Conservation (phyloP, 2,113 vertebrate genomes). For the Axis porcinus region DNA sequence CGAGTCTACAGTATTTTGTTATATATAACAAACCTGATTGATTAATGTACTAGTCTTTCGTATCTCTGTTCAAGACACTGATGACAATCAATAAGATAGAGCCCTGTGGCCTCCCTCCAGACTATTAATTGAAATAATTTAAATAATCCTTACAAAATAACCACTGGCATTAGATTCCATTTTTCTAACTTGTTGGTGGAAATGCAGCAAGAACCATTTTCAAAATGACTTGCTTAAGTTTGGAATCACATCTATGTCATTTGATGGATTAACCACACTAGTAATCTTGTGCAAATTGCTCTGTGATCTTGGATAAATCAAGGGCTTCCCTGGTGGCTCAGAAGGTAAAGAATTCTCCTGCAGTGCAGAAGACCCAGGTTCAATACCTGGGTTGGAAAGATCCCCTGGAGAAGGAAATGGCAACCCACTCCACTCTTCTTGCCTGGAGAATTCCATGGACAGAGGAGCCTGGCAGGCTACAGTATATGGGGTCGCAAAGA, state of each 20-base stretch:
- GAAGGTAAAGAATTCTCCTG: not conserved
- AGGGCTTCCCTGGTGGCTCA: not conserved
- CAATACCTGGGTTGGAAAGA: not conserved
- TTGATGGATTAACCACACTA: not conserved
- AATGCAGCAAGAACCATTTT: not conserved
- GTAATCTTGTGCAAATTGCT: not conserved
- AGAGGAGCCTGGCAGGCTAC: not conserved
- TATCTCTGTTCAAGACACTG: not conserved
- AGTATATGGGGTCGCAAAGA: not conserved
- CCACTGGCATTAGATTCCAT: not conserved
- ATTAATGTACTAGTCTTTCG: not conserved
- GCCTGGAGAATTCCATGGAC: not conserved
- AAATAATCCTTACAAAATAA: not conserved
- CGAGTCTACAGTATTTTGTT: not conserved
- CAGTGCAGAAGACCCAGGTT: not conserved
- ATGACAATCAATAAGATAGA: not conserved
- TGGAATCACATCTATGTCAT: not conserved
- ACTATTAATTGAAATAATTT: not conserved
- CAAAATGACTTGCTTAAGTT: not conserved
- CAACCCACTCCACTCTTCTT: not conserved
- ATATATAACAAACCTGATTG: fast-evolving
- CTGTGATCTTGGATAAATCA: not conserved
- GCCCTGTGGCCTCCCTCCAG: not conserved
- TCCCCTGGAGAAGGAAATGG: not conserved
- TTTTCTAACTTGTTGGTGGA: not conserved